Base-by-base conservation (phyloP, 2,888 invertebrate genomes). In the Drosophila melanosoma region DNA sequence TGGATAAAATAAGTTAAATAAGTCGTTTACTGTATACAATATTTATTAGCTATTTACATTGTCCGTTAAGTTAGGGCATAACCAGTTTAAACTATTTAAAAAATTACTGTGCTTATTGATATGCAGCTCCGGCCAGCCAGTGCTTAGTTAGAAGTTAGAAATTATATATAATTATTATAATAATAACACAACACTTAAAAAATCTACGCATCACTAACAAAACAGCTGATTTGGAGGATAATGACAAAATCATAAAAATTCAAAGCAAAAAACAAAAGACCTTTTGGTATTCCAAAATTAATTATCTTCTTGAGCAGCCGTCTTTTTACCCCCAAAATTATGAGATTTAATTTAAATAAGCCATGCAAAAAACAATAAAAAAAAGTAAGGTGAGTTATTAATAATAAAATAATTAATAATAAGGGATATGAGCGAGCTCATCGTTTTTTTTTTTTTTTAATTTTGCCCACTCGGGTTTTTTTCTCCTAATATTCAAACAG, bases 11-110 rank as follows among this genome's bases (percentile, higher is more conserved):
- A 26, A 26, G 26, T 26, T 26, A 26, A 26, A 26, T 26, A 26
- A 26, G 26, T 26, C 26, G 3, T 26, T 26, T 26, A 26, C 33
- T 33, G 11, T 33, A 11, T 4, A 33, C 33, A 33, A 4, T 3
- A 33, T 3, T 33, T 33, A 33, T 38, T 17, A 38, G 7, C 17
- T 38, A 17, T 26, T 42, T 3, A 17, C 40, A 40, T 29, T 29
- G 15, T 17, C 17, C 32, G n/a, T 51, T 32, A 51, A 15, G 17
- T 49, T 29, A 3, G 12, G 23, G 6, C 12, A 23, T 23, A 48
- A 48, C 48, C 20, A 57, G 10, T 2, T 33, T 23, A 4, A 32
- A 17, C 23, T 29, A 65, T 52, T 58, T 26, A 49, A 54, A 33
- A 26, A 48, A 23, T 17, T 36, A 33, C 6, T 38, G 49, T 57